Base-by-base conservation (phyloP, 1,140 invertebrate species). In the Radopholus similis region DNA sequence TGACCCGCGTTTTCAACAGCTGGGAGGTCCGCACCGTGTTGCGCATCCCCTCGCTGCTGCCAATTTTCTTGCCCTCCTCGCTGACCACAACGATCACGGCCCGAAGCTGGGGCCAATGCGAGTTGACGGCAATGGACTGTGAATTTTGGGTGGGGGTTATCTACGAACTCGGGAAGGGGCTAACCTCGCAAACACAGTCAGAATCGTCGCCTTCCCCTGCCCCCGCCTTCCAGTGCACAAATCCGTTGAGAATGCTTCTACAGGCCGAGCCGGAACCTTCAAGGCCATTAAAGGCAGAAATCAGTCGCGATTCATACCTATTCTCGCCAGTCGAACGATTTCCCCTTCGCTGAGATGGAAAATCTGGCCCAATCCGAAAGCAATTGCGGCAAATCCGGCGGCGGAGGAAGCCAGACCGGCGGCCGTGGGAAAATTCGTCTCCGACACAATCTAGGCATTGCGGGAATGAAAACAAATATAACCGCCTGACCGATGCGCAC, bases 361-460 rank as follows among this genome's bases (percentile, higher is more conserved):
- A 15, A 78, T 18, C 47, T 64, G n/a, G 13, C 78, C 68, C 21
- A 83, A 49, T 8, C 64, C 81, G 55, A 54, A 77, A 9, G 80
- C 78, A 35, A 83, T 77, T 8, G 80, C 82, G 18, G 95, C 93
- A 85, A 96, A 98, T 26, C 95, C 96, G 63, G 95, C 93, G 64
- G 96, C 59, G 4, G 59, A 62, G 4, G 59, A 62, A 47, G 59
- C 59, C 1, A 99, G 85, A 1, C 96, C 96, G 70, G 95, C 94
- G 26, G 94, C 94, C 21, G 95, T 97, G 21, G 96, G 95, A 83
- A 99, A 99, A 86, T 97, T 98, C 84, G 98, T 99, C 77, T 89
- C 88, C 0, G 95, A 97, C 82, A 42, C 26, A 9, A 74, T 75
- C 75, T 85, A 86, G 47, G 77, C 64, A 21, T 54, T 60, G 34